A percentile compares a stretch with the other conserved stretches of the same genome.
Conservation (phyloP, 2,888 invertebrate species). For the Ophioninae sp. region DNA sequence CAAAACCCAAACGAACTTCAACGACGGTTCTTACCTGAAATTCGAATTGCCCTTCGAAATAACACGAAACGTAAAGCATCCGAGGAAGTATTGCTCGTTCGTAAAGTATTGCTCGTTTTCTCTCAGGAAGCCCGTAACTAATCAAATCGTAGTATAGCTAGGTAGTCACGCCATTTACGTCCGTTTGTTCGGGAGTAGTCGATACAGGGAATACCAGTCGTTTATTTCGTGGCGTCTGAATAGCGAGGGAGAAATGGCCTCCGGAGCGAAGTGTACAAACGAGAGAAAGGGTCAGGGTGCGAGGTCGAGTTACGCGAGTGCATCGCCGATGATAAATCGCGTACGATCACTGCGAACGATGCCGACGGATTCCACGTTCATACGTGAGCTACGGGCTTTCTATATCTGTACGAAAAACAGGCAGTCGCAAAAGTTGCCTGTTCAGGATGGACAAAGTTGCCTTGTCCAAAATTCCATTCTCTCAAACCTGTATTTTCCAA, state of each 20-base stretch:
- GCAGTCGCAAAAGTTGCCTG: background rate
- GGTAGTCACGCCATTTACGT: background rate
- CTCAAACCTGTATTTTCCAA: background rate
- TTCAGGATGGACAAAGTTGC: background rate
- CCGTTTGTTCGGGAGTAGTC: background rate
- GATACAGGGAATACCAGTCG: background rate
- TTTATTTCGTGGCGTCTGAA: conserved; percentile 8
- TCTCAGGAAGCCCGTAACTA: no score
- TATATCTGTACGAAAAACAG: conserved; percentile 6
- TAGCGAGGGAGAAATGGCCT: conserved; percentile 20
- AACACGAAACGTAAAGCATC: no score
- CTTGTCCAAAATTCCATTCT: background rate
- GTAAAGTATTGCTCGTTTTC: no score
- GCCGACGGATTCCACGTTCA: conserved; percentile 43
- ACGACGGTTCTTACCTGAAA: no score
- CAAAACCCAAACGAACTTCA: no score
- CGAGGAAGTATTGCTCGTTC: no score
- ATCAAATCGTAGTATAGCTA: no score
- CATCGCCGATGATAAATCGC: conserved; percentile 59
- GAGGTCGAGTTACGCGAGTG: conserved; percentile 50
- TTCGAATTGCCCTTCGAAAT: no score
- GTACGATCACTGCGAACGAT: conserved; percentile 55
- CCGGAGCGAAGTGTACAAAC: conserved; percentile 21
- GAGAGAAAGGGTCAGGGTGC: conserved; percentile 35
- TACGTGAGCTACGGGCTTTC: background rate